Conservation (phyloP, 2,113 vertebrate genomes). For the Hypocryptadius cinnamomeus region DNA sequence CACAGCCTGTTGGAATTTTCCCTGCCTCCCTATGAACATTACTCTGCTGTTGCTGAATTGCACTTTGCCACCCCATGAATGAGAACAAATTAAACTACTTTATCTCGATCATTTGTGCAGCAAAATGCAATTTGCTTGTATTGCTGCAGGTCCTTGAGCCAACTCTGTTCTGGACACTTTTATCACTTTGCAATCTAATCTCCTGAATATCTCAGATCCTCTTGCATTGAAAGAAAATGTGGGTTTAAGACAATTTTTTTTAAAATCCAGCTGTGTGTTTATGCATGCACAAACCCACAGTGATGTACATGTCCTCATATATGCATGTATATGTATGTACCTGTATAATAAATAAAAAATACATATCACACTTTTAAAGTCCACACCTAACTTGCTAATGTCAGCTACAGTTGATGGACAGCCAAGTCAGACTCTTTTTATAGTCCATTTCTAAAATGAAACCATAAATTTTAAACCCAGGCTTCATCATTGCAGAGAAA, state of each 20-base stretch:
- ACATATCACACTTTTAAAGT: conserved; percentile 37
- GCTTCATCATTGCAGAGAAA: conserved; percentile 71
- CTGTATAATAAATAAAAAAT: conserved; percentile 10
- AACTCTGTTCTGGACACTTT: conserved; percentile 29
- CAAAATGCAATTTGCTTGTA: conserved; percentile 33
- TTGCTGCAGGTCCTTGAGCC: conserved; percentile 23
- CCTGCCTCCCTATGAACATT: neutral
- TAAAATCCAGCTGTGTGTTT: neutral
- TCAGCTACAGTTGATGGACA: conserved; percentile 71
- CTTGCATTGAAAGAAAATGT: conserved; percentile 38
- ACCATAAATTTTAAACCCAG: conserved; percentile 79
- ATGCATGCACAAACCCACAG: neutral
- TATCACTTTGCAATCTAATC: conserved; percentile 56
- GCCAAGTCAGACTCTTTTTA: conserved; percentile 74
- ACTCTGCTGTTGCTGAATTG: neutral
- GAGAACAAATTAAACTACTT: conserved; percentile 38
- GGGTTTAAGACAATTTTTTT: neutral
- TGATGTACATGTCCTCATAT: neutral
- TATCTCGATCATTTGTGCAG: conserved; percentile 26
- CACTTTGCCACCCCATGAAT: neutral
- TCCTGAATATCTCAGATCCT: conserved; percentile 21
- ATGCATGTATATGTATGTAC: neutral
- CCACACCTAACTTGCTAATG: conserved; percentile 68
- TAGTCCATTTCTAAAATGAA: conserved; percentile 85
- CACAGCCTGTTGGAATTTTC: neutral